phyloP scores from a whole-genome alignment of 2,797 vertebrate species.

The Tapirus indicus region DNA sequence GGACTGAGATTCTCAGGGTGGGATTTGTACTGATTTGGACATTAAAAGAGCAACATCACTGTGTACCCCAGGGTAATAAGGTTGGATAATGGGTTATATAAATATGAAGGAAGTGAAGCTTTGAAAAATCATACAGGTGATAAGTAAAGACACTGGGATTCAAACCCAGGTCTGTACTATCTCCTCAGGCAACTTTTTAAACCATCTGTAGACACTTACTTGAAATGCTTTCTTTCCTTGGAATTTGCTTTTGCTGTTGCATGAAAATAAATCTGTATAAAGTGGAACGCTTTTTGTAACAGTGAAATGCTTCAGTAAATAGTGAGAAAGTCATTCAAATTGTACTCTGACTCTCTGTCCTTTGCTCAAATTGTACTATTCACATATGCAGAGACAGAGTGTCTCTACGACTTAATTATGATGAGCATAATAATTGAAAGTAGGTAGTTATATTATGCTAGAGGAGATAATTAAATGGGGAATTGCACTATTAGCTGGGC shows the following conservation, averaged over 20 bases:
- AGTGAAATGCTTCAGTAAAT: slow-evolving; percentile 59
- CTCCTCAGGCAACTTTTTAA: slow-evolving; percentile 18
- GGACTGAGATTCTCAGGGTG: background rate
- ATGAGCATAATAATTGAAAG: slow-evolving; percentile 77
- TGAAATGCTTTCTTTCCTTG: slow-evolving; percentile 56
- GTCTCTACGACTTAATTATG: slow-evolving; percentile 81
- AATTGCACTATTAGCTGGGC: slow-evolving; percentile 79
- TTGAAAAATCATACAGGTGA: background rate
- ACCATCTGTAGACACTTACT: background rate
- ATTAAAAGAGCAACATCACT: background rate
- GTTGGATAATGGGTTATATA: background rate
- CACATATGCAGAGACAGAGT: slow-evolving; percentile 71
- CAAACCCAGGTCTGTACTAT: background rate
- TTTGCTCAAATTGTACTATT: slow-evolving; percentile 68
- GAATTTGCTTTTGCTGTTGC: slow-evolving; percentile 53
- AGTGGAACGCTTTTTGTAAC: slow-evolving; percentile 31
- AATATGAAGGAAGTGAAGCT: slow-evolving; percentile 13
- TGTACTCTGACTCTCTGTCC: slow-evolving; percentile 43
- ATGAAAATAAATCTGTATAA: background rate
- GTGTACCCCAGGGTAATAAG: background rate
- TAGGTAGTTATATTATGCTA: slow-evolving; percentile 70
- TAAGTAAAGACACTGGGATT: slow-evolving; percentile 27
- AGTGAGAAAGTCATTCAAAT: slow-evolving; percentile 61
- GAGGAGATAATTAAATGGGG: slow-evolving; percentile 86
- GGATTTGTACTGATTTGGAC: background rate